These are phyloP conservation scores for Sebastes diaconus DNA, from an alignment of 2,797 vertebrate genomes.

Conservation along the genomic window DNA sequence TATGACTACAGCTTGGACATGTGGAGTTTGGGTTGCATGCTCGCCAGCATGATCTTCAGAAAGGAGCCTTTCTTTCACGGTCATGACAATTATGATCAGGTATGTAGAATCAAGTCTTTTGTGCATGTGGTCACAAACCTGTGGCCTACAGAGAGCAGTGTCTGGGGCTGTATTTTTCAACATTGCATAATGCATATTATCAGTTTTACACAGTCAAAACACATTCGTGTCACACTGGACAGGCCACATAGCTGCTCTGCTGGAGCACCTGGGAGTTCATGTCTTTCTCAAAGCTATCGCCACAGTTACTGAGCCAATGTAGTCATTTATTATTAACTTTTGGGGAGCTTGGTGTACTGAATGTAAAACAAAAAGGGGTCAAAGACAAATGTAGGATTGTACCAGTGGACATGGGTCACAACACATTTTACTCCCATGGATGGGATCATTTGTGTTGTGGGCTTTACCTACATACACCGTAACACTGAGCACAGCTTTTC, in stretches of 20 bases:
- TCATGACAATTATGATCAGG: slow-evolving; percentile 99
- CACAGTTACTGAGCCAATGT: neutral
- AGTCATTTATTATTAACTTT: neutral
- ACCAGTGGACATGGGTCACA: neutral
- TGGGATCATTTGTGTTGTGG: neutral
- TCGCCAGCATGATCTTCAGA: slow-evolving; percentile 99
- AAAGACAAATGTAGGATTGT: neutral
- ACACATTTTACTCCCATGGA: neutral
- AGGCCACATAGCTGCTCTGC: neutral
- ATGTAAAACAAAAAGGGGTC: neutral
- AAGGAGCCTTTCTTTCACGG: slow-evolving; percentile 99
- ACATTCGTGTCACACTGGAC: neutral
- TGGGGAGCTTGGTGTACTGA: neutral
- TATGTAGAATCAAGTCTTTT: slow-evolving; percentile 51
- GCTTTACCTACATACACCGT: neutral
- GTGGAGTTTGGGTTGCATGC: slow-evolving; percentile 99
- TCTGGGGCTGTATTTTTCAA: neutral
- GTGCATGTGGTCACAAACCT: neutral
- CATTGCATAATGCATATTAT: neutral
- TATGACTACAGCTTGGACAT: slow-evolving; percentile 99
- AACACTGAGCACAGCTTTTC: neutral
- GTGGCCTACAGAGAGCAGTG: neutral
- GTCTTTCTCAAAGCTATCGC: neutral
- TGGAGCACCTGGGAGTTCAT: neutral
- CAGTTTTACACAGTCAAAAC: neutral